Conservation (phyloP, 2,113 vertebrate genomes). For the Osmerus eperlanus region DNA sequence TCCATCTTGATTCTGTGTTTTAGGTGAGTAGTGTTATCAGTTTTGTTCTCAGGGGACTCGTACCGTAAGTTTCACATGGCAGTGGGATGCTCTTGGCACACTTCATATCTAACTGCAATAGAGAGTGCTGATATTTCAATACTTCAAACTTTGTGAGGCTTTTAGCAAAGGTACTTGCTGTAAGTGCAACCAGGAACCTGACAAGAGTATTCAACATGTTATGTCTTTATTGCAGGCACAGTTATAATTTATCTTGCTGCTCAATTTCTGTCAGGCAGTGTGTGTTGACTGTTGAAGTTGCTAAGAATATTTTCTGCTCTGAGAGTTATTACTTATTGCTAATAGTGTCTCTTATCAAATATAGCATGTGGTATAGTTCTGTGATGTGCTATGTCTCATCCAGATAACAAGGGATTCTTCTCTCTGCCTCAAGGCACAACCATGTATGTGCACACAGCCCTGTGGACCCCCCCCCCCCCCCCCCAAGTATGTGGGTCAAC, state of each 20-base stretch:
- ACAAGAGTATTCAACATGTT: not conserved
- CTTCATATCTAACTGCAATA: slow-evolving; percentile 9
- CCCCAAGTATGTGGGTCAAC: not conserved
- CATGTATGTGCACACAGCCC: not conserved
- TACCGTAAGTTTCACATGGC: not conserved
- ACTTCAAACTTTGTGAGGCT: slow-evolving; percentile 6
- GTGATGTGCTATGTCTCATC: too few relatives aligned
- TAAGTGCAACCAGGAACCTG: too few relatives aligned
- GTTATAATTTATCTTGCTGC: slow-evolving; percentile 21
- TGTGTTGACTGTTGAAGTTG: not conserved
- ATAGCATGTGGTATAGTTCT: too few relatives aligned
- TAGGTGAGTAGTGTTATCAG: slow-evolving; percentile 3
- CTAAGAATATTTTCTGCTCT: too few relatives aligned
- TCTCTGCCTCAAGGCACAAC: not conserved
- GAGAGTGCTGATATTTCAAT: slow-evolving; percentile 26
- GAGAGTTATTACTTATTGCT: too few relatives aligned
- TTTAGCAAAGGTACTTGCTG: not conserved
- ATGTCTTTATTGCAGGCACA: slow-evolving; percentile 10
- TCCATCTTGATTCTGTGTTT: slow-evolving; percentile 6
- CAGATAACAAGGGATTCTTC: not conserved
- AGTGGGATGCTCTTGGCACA: not conserved
- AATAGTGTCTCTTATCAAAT: too few relatives aligned
- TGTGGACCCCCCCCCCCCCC: not conserved
- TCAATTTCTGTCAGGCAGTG: slow-evolving; percentile 18
- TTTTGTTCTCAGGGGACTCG: not conserved